Evolutionary conservation across 92 coral and sea anemone species (phyloP).

Genomic region (Isaurus tuberculatus): DNA sequence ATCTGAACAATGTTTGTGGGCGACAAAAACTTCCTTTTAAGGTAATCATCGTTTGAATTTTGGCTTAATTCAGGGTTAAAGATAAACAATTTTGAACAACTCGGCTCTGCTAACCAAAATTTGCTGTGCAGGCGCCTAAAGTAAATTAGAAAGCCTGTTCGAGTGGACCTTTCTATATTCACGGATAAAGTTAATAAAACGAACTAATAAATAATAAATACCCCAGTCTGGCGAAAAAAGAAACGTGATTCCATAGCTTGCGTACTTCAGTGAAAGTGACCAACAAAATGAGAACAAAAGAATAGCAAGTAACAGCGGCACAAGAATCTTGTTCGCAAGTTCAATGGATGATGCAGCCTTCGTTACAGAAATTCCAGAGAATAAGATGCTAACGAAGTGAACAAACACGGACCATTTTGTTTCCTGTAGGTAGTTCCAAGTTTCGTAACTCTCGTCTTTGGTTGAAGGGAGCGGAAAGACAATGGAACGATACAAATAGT

Average conservation of each 20-base stretch:
- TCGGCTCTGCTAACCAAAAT: too few species aligned
- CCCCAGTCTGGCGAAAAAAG: slow-evolving; percentile 90
- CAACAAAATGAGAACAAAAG: slow-evolving; percentile 69
- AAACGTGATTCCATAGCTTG: slow-evolving; percentile 74
- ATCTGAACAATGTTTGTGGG: too few species aligned
- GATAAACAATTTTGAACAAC: too few species aligned
- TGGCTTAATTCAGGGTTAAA: too few species aligned
- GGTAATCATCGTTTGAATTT: too few species aligned
- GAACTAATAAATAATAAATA: slow-evolving; percentile 5
- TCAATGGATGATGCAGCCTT: slow-evolving; percentile 79
- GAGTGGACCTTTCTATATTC: too few species aligned
- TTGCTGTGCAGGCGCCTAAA: too few species aligned
- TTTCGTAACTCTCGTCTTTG: slow-evolving; percentile 41
- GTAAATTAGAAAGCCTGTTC: too few species aligned
- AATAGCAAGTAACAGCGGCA: slow-evolving; percentile 72
- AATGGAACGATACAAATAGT: slow-evolving; percentile 71
- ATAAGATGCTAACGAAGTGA: slow-evolving; percentile 68
- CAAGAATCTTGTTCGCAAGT: slow-evolving; percentile 74
- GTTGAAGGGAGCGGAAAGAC: slow-evolving; percentile 67
- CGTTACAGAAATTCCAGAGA: slow-evolving; percentile 71
- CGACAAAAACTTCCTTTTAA: too few species aligned
- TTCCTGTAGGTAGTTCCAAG: slow-evolving; percentile 67
- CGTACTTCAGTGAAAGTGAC: slow-evolving; percentile 76
- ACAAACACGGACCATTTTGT: slow-evolving; percentile 74
- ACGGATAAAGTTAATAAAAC: too few species aligned